These are phyloP conservation scores for Buphagus erythrorhynchus DNA, from an alignment of 2,797 vertebrate genomes.

Conservation along the genomic window DNA sequence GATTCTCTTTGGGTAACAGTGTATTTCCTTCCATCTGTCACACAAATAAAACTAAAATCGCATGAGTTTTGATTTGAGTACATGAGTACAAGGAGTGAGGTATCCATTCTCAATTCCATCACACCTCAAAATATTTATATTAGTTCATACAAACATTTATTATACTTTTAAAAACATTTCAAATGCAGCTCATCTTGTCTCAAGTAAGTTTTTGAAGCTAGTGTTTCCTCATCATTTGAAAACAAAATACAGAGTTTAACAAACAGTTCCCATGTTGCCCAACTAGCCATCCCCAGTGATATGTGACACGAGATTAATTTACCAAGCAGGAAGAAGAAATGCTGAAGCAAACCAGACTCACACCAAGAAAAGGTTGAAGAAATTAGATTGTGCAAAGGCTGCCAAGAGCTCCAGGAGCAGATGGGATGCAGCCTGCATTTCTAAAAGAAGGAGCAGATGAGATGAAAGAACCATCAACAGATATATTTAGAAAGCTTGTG, in stretches of 20 bases:
- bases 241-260: background rate
- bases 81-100: background rate
- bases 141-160: background rate
- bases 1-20: background rate
- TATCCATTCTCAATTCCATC: background rate
- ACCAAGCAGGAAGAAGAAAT: background rate
- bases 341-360: background rate
- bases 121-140: background rate
- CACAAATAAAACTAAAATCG: background rate
- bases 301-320: background rate
- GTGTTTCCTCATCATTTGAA: background rate
- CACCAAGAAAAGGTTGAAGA: background rate
- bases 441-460: conserved; percentile 2
- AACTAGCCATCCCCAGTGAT: background rate
- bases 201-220: background rate
- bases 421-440: background rate
- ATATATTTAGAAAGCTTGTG: background rate
- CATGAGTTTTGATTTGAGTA: background rate
- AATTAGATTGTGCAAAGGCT: background rate
- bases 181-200: background rate
- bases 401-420: conserved; percentile 24
- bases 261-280: background rate
- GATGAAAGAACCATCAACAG: background rate
- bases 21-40: background rate
- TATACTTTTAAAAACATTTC: background rate